phyloP scores from a whole-genome alignment of 1,140 invertebrate genomes.

The Acyrthosiphon pisum region DNA sequence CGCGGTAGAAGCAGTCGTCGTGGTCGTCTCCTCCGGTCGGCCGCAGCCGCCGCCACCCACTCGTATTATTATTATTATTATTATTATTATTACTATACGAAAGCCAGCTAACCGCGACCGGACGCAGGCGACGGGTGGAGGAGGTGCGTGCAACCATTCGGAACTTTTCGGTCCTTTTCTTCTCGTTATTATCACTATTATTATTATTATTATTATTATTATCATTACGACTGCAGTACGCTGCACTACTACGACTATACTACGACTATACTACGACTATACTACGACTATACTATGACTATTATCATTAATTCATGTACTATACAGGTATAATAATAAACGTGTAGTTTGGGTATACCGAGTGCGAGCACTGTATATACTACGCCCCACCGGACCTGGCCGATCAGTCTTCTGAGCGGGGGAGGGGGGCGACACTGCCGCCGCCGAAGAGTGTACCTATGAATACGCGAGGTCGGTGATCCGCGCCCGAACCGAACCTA shows the following conservation, averaged over 20 bases:
- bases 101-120: background rate
- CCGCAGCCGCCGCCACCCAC: background rate
- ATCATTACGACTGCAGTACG: background rate
- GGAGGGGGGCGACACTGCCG: background rate
- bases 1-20: background rate
- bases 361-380: background rate
- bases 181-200: constrained; percentile 24
- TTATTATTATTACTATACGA: background rate
- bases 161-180: constrained; percentile 16
- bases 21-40: background rate
- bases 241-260: background rate
- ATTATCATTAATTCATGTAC: background rate
- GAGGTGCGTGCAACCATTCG: constrained; percentile 19
- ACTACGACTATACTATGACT: background rate
- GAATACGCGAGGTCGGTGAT: constrained; percentile 23
- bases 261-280: background rate
- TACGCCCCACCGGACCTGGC: background rate
- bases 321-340: background rate
- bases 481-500: background rate
- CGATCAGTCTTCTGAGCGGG: too few relatives aligned
- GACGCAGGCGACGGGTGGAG: background rate
- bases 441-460: background rate
- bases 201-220: constrained; percentile 4
- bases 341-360: background rate
- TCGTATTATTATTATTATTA: background rate